Percentiles rank a stretch among this genome's conserved stretches.
Evolutionary conservation across 1,140 invertebrate genomes (phyloP).

Genomic region (Drosophila ercepeae): DNA sequence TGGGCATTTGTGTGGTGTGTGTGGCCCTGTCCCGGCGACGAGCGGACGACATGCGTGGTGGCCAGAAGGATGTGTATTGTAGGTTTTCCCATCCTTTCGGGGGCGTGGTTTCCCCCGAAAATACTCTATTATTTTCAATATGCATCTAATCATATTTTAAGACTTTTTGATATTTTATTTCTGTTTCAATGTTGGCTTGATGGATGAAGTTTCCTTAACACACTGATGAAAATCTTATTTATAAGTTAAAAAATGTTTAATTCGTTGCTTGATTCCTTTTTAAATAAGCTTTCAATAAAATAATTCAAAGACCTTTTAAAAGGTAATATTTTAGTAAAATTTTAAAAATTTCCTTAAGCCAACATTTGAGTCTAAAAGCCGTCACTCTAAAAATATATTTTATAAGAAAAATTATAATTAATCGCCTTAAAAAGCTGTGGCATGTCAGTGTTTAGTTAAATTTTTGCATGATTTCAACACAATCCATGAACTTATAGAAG

Average conservation of each 20-base stretch:
- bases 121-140: background rate
- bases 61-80: slow-evolving; percentile 88
- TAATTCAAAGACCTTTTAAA: no score
- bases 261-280: background rate
- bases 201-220: no score
- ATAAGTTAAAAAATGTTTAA: background rate
- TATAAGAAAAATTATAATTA: background rate
- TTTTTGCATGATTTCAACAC: slow-evolving; percentile 30
- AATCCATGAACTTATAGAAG: slow-evolving; percentile 8
- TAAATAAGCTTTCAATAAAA: no score
- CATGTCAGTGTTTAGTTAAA: slow-evolving; percentile 27
- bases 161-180: slow-evolving; percentile 34
- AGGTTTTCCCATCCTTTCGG: slow-evolving; percentile 83
- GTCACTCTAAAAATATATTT: slow-evolving; percentile 27
- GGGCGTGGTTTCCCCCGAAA: background rate
- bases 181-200: slow-evolving; percentile 37
- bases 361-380: slow-evolving; percentile 25
- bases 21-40: slow-evolving; percentile 91
- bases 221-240: background rate
- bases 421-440: background rate
- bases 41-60: slow-evolving; percentile 91
- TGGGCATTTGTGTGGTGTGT: slow-evolving; percentile 94
- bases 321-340: background rate
- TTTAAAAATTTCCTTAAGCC: background rate
- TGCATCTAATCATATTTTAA: background rate